A percentile compares a stretch with the other conserved stretches of the same genome.
Evolutionary conservation across 1,140 invertebrate species (phyloP).

Genomic region (Leptinotarsa defecta): DNA sequence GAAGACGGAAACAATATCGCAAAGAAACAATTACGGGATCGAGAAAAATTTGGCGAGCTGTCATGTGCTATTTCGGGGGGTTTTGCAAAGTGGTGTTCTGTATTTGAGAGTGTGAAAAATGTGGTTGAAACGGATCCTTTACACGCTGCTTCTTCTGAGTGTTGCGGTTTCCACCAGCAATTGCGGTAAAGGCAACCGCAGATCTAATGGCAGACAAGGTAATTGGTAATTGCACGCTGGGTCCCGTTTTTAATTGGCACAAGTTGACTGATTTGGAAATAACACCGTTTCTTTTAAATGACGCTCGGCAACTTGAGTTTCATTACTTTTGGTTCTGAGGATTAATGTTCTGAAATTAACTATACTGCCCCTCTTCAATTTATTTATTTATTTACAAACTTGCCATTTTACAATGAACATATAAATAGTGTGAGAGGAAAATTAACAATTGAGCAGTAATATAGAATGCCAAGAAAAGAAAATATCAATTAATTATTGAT

Average conservation of each 20-base stretch:
- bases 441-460: too few relatives aligned
- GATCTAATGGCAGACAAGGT: conserved; percentile 7
- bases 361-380: too few relatives aligned
- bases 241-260: not conserved
- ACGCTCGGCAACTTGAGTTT: too few relatives aligned
- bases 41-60: not conserved
- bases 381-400: too few relatives aligned
- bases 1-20: not conserved
- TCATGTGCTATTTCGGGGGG: conserved; percentile 1
- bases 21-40: not conserved
- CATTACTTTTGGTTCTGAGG: too few relatives aligned
- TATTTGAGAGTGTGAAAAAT: not conserved
- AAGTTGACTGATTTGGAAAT: too few relatives aligned
- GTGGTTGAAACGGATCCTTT: not conserved
- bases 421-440: too few relatives aligned
- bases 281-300: too few relatives aligned
- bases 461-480: too few relatives aligned
- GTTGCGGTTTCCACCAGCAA: not conserved
- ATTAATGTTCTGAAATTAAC: too few relatives aligned
- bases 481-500: too few relatives aligned
- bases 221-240: not conserved
- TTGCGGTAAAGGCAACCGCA: not conserved
- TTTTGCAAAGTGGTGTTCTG: not conserved
- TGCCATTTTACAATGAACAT: too few relatives aligned
- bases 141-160: not conserved